A percentile compares a stretch with the other conserved stretches of the same genome.
phyloP scores from a whole-genome alignment of 2,888 invertebrate genomes.

The Ormia ochracea region DNA sequence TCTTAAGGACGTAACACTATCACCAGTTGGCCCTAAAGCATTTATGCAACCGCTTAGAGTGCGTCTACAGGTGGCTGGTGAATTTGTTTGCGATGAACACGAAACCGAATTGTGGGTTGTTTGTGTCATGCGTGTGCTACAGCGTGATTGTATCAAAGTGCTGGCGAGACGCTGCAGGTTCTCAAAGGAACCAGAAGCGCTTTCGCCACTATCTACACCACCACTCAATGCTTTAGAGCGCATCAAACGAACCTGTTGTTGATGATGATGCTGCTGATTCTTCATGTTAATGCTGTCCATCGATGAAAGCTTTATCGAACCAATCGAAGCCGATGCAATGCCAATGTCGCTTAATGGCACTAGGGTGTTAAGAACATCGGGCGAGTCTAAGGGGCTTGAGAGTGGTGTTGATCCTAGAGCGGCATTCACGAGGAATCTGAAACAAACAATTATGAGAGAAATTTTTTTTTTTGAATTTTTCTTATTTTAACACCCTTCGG shows the following conservation, averaged over 20 bases:
- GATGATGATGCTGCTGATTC: conserved; percentile 70
- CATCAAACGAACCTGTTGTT: conserved; percentile 74
- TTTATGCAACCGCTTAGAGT: conserved; percentile 52
- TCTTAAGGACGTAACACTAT: conserved; percentile 65
- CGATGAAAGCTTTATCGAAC: conserved; percentile 76
- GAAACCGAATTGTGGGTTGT: conserved; percentile 62
- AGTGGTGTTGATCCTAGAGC: conserved; percentile 86
- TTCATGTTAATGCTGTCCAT: conserved; percentile 76
- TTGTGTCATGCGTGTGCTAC: conserved; percentile 66
- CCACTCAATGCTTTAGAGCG: conserved; percentile 70
- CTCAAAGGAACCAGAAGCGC: conserved; percentile 74
- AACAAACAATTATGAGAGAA: too few species aligned
- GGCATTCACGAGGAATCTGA: conserved; percentile 89
- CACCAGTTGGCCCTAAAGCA: conserved; percentile 55
- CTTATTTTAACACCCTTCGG: not conserved
- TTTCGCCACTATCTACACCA: conserved; percentile 67
- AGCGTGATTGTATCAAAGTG: conserved; percentile 69
- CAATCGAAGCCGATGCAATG: conserved; percentile 75
- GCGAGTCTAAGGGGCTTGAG: conserved; percentile 90
- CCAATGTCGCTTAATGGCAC: conserved; percentile 76
- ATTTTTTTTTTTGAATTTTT: too few species aligned
- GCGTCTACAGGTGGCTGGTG: conserved; percentile 65
- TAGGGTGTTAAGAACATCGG: conserved; percentile 80
- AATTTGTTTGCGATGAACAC: conserved; percentile 69
- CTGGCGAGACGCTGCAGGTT: conserved; percentile 75